phyloP scores from a whole-genome alignment of 1,140 invertebrate genomes.

The Hycleus phaleratus region DNA sequence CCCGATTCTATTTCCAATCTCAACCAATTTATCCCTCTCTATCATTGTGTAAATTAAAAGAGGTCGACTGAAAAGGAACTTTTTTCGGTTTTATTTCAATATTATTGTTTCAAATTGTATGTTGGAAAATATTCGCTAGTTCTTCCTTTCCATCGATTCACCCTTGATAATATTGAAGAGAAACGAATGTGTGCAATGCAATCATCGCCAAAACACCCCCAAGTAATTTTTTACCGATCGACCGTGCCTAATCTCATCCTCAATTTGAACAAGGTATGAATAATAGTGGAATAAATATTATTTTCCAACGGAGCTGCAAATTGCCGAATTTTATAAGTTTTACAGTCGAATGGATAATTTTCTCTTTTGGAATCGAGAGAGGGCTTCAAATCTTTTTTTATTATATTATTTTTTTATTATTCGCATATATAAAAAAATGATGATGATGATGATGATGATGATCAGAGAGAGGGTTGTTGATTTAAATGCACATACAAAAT shows the following conservation, averaged over 20 bases:
- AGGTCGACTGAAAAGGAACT: too few species aligned
- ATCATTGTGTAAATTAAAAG: too few species aligned
- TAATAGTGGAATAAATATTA: slow-evolving; percentile 9
- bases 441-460: too few species aligned
- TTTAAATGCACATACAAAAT: slow-evolving; percentile 13
- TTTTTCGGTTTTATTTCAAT: too few species aligned
- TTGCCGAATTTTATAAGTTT: slow-evolving; percentile 13
- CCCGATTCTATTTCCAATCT: neutral
- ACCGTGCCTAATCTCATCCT: slow-evolving; percentile 12
- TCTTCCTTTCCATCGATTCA: too few species aligned
- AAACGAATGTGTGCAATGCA: neutral
- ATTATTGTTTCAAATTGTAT: too few species aligned
- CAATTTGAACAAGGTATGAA: slow-evolving; percentile 10
- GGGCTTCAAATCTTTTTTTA: slow-evolving; percentile 1
- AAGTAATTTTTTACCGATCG: slow-evolving; percentile 11
- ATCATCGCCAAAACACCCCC: slow-evolving; percentile 10
- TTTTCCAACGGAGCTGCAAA: slow-evolving; percentile 13
- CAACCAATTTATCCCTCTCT: too few species aligned
- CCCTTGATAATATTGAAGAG: too few species aligned
- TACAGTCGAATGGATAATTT: slow-evolving; percentile 13
- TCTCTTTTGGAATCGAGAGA: slow-evolving; percentile 1
- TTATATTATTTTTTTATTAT: too few species aligned
- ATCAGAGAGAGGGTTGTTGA: slow-evolving; percentile 2
- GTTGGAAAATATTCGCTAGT: too few species aligned
- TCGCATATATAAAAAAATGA: too few species aligned